Evolutionary conservation across 2,888 invertebrate species (phyloP).

Genomic region (Empis stercorea): DNA sequence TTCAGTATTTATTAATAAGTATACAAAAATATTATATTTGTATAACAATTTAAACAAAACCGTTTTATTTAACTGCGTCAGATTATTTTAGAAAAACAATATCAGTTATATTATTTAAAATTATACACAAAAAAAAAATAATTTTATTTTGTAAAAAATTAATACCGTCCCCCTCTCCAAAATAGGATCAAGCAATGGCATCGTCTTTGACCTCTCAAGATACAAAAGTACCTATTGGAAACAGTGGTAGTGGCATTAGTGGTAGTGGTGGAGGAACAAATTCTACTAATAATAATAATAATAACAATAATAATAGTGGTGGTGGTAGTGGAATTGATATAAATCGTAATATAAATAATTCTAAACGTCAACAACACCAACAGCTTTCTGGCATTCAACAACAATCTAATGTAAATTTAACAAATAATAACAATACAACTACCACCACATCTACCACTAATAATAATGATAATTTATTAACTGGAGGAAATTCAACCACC

Average conservation of each 20-base stretch:
- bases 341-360: neutral
- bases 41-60: too few species aligned
- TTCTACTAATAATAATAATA: constrained; percentile 9
- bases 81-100: too few species aligned
- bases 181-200: constrained; percentile 20
- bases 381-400: too few species aligned
- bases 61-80: too few species aligned
- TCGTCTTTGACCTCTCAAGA: constrained; percentile 21
- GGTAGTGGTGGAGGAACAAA: constrained; percentile 12
- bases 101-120: too few species aligned
- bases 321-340: constrained; percentile 7
- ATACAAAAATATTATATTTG: too few species aligned
- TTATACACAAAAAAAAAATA: too few species aligned
- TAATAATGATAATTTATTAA: constrained; percentile 8
- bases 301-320: constrained; percentile 6
- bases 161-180: neutral
- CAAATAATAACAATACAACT: constrained; percentile 12
- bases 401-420: constrained; percentile 12
- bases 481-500: constrained; percentile 15
- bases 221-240: constrained; percentile 13
- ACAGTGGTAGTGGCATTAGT: constrained; percentile 11
- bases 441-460: constrained; percentile 10
- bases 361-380: constrained; percentile 14
- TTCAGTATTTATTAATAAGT: too few species aligned
- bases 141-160: too few species aligned